phyloP scores from a whole-genome alignment of 2,113 vertebrate genomes.

The Nettapus auritus region DNA sequence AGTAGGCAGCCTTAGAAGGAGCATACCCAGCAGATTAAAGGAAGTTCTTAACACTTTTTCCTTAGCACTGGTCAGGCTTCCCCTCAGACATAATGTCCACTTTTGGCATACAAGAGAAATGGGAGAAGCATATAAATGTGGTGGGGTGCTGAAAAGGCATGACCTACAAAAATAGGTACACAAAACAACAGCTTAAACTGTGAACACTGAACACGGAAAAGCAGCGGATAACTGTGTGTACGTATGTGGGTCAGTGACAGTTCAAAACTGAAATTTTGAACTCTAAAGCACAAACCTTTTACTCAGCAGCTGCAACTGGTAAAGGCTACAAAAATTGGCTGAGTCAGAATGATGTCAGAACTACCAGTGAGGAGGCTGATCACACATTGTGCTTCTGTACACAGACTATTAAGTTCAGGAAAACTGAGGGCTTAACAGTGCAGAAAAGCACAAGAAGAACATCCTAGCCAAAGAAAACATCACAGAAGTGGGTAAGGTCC shows the following conservation, averaged over 20 bases:
- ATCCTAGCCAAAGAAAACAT: background rate
- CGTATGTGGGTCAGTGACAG: rapidly evolving
- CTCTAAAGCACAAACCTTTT: background rate
- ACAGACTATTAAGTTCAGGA: background rate
- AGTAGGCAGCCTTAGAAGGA: background rate
- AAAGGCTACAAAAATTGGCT: background rate
- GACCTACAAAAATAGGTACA: background rate
- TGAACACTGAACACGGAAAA: background rate
- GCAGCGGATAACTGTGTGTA: background rate
- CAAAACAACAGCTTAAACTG: background rate
- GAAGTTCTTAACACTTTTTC: background rate
- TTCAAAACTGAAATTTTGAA: background rate
- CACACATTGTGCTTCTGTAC: background rate
- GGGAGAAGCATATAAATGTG: background rate
- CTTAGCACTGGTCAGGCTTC: background rate
- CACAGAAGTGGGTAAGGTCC: background rate
- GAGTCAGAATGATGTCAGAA: background rate
- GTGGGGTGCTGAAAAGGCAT: background rate
- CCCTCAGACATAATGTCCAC: background rate
- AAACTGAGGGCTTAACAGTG: background rate
- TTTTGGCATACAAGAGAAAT: background rate
- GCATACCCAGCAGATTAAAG: background rate
- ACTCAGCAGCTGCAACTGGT: background rate
- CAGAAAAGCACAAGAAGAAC: background rate
- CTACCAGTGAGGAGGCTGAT: background rate